Evolutionary conservation across 1,140 invertebrate genomes (phyloP), one percentile per base, ranked within the genome.

Genomic region (Megalopta genalis): DNA sequence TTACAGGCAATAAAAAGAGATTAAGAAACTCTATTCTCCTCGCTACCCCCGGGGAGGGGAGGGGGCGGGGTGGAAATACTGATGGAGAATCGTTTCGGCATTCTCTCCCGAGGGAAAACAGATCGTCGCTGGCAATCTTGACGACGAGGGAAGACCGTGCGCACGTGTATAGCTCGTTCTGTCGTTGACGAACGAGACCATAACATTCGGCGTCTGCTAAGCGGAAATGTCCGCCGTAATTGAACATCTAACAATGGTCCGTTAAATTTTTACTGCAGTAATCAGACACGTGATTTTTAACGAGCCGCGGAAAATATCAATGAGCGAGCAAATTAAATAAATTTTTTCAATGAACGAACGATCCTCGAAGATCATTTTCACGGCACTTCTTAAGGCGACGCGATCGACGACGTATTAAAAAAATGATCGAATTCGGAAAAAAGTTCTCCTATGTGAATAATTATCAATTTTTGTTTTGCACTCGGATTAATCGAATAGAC

Each of bases 1-100:
- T 90, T 89, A 89, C 86, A 87, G 85, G 79, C 87, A 88, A 90
- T 90, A 90, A 90, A 90, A 89, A 87, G 85, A 84, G 86, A 88
- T 89, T 89, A 90, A 86, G 88, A 89, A 88, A 88, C 86, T 88
- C 81, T 81, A 89, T 87, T 86, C 82, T 74, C 25, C 37, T 65
- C 80, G 42, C 46, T 23, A 64, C 59, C 63, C 42, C 42, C 42
- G 9, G 0, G 10, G 10, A 9, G 42, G 10, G 42, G 10, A 2
- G 42, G 42, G 42, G 39, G 25, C 9, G 54, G 54, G 54, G 46
- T 71, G 18, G 69, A 80, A 74, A 84, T 81, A 85, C 49, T 42
- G 46, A 62, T n/a, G 62, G 81, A 39, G 71, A 63, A 80, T 72
- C 82, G 77, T 82, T 81, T 57, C 63, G 57, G 46, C 71, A 71